Evolutionary conservation across 2,888 invertebrate species (phyloP), one percentile per base, ranked within the genome.

Genomic region (Gandaritis pyraliata): DNA sequence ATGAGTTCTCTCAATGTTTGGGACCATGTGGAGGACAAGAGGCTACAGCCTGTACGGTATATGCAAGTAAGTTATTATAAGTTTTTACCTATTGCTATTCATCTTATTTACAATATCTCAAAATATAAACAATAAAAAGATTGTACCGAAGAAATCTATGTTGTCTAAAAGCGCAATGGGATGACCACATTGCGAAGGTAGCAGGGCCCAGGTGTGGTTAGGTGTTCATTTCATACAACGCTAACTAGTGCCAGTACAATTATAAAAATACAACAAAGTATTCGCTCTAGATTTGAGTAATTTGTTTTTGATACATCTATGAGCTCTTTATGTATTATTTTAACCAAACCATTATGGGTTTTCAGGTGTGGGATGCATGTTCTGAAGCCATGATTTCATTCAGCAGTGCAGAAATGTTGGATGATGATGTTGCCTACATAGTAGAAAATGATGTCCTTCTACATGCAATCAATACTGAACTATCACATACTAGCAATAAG

Each of bases 401-500:
- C 82, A 96, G 95, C 73, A 91, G 90, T 68, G 93, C 96, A 64
- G 95, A 96, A 12, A 93, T 95, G 65, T 88, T 95, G 73, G 90
- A 93, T 18, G 94, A 95, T 48, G 95, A 97, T 80, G 93, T 99
- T 1, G 97, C 98, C 0, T 98, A 96, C 81, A 96, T 99, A 70
- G 96, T 98, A 12, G 99, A 99, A 90, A 99, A 99, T 90, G 96
- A 98, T 88, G 93, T 98, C 5, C 93, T 99, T 48, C 86, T 97
- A 2, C 94, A 95, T 75, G 95, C 97, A 0, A 94, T 97, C 11
- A 94, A 94, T 72, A 93, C 90, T 63, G 94, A 95, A 77, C 80
- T 97, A 2, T 67, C 61, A 8, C 74, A 75, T 0, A 67, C 87
- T 0, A 80, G 93, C 43, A 76, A 93, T 1, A 75, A 78, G 68